A percentile compares a stretch with the other conserved stretches of the same genome.
These are phyloP conservation scores for Protomyctophum bolini DNA, from an alignment of 2,113 vertebrate species.

Conservation along the genomic window DNA sequence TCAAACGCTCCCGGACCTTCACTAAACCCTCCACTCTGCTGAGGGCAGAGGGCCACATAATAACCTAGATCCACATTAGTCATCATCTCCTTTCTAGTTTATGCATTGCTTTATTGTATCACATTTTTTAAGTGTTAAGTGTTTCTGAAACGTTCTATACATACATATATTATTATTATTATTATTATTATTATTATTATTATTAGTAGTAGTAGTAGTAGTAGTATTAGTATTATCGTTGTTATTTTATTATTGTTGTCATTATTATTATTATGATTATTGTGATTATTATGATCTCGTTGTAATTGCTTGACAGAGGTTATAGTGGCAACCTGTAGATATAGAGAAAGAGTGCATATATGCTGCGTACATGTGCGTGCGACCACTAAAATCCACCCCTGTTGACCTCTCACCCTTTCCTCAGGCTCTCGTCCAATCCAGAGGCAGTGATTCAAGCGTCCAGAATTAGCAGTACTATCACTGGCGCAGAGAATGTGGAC, in stretches of 20 bases:
- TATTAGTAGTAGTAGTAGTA: neutral
- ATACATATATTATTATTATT: no score
- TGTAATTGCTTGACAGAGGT: neutral
- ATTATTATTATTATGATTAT: neutral
- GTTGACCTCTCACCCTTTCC: constrained; percentile 43
- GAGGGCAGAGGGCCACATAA: neutral
- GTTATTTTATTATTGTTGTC: no score
- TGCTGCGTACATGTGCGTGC: neutral
- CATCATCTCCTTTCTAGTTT: neutral
- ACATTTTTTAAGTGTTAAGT: no score
- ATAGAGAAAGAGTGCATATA: neutral
- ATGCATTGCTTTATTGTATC: neutral
- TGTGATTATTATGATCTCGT: neutral
- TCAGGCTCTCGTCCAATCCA: constrained; percentile 40
- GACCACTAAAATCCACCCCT: constrained; percentile 2
- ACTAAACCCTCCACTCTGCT: neutral
- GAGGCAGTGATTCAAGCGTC: constrained; percentile 39
- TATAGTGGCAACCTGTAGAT: neutral
- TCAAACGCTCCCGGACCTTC: neutral
- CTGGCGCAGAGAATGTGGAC: constrained; percentile 57
- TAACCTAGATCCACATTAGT: neutral
- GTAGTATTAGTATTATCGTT: neutral
- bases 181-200: neutral
- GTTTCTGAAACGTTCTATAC: neutral
- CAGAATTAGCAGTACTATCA: constrained; percentile 72